Evolutionary conservation across 1,140 invertebrate genomes (phyloP).

Genomic region (Pachyrhynchus sulphureomaculatus): DNA sequence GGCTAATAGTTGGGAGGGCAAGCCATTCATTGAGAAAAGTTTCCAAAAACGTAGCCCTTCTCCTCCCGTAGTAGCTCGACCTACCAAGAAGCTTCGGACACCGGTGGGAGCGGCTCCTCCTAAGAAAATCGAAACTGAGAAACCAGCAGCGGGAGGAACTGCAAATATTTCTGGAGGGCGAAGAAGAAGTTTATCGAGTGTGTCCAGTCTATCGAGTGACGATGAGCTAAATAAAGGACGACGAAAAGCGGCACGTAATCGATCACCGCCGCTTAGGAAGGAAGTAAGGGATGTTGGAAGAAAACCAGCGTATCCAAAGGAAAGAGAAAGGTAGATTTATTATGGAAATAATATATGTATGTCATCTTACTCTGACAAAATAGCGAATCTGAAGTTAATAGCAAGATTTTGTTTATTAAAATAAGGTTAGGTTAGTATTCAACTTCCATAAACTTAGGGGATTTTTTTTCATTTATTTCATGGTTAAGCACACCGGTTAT

Average conservation of each 20-base stretch:
- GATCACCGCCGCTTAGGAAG: background rate
- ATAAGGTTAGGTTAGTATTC: too few species aligned
- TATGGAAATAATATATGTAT: background rate
- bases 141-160: background rate
- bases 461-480: too few species aligned
- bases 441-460: too few species aligned
- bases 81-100: constrained; percentile 34
- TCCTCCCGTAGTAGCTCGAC: constrained; percentile 43
- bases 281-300: constrained; percentile 5
- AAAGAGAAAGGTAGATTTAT: background rate
- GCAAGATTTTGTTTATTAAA: too few species aligned
- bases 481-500: too few species aligned
- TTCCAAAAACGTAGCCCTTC: constrained; percentile 44
- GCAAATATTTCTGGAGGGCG: background rate
- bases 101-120: background rate
- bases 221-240: constrained; percentile 36
- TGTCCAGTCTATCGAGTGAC: constrained; percentile 45
- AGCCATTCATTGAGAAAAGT: constrained; percentile 18
- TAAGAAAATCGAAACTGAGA: constrained; percentile 10
- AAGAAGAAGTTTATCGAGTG: constrained; percentile 42
- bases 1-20: constrained; percentile 13
- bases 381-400: too few species aligned
- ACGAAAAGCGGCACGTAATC: constrained; percentile 6
- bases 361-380: too few species aligned
- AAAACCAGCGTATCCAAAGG: constrained; percentile 3